Base-by-base conservation (phyloP, 2,113 vertebrate species). In the Sebastes schlegelii region DNA sequence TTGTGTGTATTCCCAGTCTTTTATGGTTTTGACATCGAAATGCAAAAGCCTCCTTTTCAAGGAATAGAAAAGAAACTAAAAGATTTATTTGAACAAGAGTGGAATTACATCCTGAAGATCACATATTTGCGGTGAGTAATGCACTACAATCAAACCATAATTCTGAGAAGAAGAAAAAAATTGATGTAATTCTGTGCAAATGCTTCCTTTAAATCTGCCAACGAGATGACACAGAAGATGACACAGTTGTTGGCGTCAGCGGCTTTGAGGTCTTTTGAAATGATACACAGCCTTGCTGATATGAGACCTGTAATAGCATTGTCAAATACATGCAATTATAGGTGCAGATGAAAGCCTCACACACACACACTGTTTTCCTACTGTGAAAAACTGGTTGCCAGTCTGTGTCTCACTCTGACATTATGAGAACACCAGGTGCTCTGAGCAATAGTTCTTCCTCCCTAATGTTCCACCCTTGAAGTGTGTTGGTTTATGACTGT, bases 401-500 rank as follows among this genome's bases (percentile, higher is more conserved):
- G 80, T 77, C 71, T 81, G 66, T 66, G 52, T 82, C 55, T 84
- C 58, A 81, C 64, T 76, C 16, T 91, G 91, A 89, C 83, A 83
- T 92, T 91, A 87, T 82, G 79, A 83, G 88, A 91, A 84, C 88
- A 88, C 74, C 83, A 86, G 83, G 86, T 91, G 85, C 72, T 91
- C 74, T 60, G 80, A 87, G 82, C 64, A 81, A 63, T 61, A 74
- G 54, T 45, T 86, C 77, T 72, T 77, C 52, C n/a, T 69, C 60
- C 79, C 19, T 71, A 52, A 85, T 70, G 51, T 54, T 23, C 58
- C 58, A 46, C 46, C 68, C 82, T 74, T 65, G 55, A 65, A 72
- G 54, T 68, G 79, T 81, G 63, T 64, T 7, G n/a, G 52, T 81
- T 11, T 58, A 19, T 71, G 68, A 14, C 6, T 62, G 13, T 51